Evolutionary conservation across 2,888 invertebrate species (phyloP).

Genomic region (Eulithis testata): DNA sequence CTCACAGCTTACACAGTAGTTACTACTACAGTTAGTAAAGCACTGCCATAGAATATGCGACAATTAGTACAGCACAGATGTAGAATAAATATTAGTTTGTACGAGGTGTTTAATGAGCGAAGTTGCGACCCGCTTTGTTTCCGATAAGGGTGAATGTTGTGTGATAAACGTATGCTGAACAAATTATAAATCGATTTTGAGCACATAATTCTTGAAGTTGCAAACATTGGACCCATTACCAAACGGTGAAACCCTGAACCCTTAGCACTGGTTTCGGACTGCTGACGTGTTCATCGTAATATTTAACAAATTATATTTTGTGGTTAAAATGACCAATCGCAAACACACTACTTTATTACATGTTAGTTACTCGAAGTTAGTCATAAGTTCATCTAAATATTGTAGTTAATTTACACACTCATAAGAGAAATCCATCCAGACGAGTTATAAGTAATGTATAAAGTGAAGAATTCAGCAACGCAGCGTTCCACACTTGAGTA

Average conservation of each 20-base stretch:
- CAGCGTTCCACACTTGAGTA: no score
- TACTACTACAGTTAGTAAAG: slow-evolving; percentile 1
- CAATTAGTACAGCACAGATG: slow-evolving; percentile 7
- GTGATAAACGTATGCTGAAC: slow-evolving; percentile 30
- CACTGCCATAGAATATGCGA: neutral
- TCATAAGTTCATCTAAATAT: no score
- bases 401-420: no score
- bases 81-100: slow-evolving; percentile 10
- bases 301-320: neutral
- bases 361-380: no score
- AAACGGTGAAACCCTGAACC: neutral
- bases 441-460: no score
- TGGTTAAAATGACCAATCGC: no score
- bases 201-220: slow-evolving; percentile 29
- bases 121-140: slow-evolving; percentile 34
- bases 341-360: no score
- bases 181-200: slow-evolving; percentile 34
- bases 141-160: slow-evolving; percentile 26
- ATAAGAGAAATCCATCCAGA: no score
- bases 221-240: slow-evolving; percentile 22
- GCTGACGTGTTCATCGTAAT: neutral
- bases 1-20: slow-evolving; percentile 16
- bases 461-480: no score
- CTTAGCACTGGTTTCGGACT: neutral
- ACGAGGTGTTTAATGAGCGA: slow-evolving; percentile 34